phyloP scores from a whole-genome alignment of 1,140 invertebrate species.

The Coenobita brevimanus region DNA sequence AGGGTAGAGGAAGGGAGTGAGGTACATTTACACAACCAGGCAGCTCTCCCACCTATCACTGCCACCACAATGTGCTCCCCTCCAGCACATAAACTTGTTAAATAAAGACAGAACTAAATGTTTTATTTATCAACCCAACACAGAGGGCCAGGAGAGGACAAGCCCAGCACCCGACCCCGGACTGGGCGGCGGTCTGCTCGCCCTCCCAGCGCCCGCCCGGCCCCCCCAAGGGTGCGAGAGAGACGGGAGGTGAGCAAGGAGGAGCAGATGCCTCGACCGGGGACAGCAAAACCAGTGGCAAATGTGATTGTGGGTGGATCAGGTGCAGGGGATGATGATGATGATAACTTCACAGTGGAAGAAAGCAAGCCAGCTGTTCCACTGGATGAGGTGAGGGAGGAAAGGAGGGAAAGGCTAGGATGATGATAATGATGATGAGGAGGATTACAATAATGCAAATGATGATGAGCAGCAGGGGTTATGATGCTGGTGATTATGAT shows the following conservation, averaged over 20 bases:
- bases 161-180: constrained; percentile 37
- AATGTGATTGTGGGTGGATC: constrained; percentile 70
- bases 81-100: no score
- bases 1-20: no score
- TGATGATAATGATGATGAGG: no score
- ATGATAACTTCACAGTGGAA: constrained; percentile 70
- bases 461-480: no score
- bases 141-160: neutral
- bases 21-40: no score
- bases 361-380: constrained; percentile 41
- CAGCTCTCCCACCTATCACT: no score
- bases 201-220: constrained; percentile 84
- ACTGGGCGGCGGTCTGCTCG: constrained; percentile 76
- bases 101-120: no score
- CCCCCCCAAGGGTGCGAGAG: constrained; percentile 78
- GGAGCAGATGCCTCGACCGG: constrained; percentile 64
- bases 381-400: constrained; percentile 10
- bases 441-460: no score
- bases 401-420: no score
- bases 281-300: constrained; percentile 69
- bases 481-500: no score
- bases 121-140: no score
- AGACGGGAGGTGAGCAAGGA: constrained; percentile 58
- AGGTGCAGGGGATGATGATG: constrained; percentile 69
- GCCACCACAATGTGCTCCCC: no score